Evolutionary conservation across 2,888 invertebrate genomes (phyloP), one percentile per base, ranked within the genome.

Genomic region (Chrysolina oricalcia): DNA sequence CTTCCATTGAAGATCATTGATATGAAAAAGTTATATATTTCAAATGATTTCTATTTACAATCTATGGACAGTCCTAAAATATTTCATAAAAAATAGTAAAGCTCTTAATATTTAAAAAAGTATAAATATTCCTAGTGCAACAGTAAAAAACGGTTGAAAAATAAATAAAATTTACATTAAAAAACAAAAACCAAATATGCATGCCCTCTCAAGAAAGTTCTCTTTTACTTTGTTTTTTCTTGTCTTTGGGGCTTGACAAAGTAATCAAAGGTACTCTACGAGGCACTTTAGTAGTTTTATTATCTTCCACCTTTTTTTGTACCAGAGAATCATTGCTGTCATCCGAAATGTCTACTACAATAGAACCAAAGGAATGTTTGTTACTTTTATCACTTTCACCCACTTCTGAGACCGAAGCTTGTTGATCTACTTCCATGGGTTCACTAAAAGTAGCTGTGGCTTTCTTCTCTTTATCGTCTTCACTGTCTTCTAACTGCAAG

Each of bases 181-280:
- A 27, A 68, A 50, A 68, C 40, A 23, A 68, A 50, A 46, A 19
- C 8, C 66, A 67, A 68, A 65, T 17, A 40, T 19, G 40, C 27
- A 3, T 59, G 35, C 35, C 0, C 11, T 27, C 59, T 59, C 59
- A 59, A 59, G 59, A 17, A 2, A n/a, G 6, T 59, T n/a, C 21
- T 19, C 13, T 23, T 21, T 13, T 35, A 27, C n/a, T 59, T 35
- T 59, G 72, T 46, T 72, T 73, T 53, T 73, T 73, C 53, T 90
- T 90, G 76, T 92, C 92, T 87, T 94, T 95, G 63, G 95, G 95
- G 84, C 95, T 95, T 3, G 95, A 94, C 48, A 96, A 88, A 0
- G 95, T 95, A 27, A 94, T 94, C 72, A 96, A 91, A 78, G 92
- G 91, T 5, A 95, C 94, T 78, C 95, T 88, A 19, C 95, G 87